A percentile compares a stretch with the other conserved stretches of the same genome.
phyloP scores from a whole-genome alignment of 2,888 invertebrate genomes.

The Heliconius cydno region DNA sequence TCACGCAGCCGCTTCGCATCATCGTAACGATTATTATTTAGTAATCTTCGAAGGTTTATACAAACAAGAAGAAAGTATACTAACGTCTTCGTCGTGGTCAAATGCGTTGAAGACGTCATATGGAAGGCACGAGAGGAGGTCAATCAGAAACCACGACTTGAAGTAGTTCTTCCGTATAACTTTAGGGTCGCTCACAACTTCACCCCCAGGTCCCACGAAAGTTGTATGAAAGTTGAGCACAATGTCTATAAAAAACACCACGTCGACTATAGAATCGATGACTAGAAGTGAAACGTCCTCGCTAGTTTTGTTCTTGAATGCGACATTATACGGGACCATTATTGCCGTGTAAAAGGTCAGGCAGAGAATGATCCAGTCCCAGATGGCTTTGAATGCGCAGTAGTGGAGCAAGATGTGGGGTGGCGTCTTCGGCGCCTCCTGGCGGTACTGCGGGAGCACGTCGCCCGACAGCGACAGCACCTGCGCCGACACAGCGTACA shows the following conservation, averaged over 20 bases:
- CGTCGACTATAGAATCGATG: conserved; percentile 99
- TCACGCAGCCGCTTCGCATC: too few relatives aligned
- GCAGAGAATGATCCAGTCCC: conserved; percentile 99
- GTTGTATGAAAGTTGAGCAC: conserved; percentile 99
- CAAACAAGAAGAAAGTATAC: conserved; percentile 52
- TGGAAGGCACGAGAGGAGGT: conserved; percentile 98
- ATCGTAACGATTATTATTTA: too few relatives aligned
- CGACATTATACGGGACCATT: conserved; percentile 99
- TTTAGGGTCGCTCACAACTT: conserved; percentile 99
- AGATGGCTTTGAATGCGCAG: conserved; percentile 99
- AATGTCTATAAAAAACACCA: conserved; percentile 99
- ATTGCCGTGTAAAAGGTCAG: conserved; percentile 99
- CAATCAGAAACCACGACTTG: conserved; percentile 99
- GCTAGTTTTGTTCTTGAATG: conserved; percentile 99
- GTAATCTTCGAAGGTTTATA: not conserved
- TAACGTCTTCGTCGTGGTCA: conserved; percentile 98
- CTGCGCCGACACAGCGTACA: conserved; percentile 55
- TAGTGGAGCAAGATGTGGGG: conserved; percentile 99
- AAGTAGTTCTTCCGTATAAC: conserved; percentile 99
- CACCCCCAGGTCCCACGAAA: conserved; percentile 97
- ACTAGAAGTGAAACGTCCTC: conserved; percentile 97
- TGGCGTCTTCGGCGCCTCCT: conserved; percentile 99
- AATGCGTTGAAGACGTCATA: conserved; percentile 99
- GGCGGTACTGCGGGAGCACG: conserved; percentile 98
- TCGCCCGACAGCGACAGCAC: conserved; percentile 98